Conservation (phyloP, 2,113 vertebrate species). For the Eira barbara region DNA sequence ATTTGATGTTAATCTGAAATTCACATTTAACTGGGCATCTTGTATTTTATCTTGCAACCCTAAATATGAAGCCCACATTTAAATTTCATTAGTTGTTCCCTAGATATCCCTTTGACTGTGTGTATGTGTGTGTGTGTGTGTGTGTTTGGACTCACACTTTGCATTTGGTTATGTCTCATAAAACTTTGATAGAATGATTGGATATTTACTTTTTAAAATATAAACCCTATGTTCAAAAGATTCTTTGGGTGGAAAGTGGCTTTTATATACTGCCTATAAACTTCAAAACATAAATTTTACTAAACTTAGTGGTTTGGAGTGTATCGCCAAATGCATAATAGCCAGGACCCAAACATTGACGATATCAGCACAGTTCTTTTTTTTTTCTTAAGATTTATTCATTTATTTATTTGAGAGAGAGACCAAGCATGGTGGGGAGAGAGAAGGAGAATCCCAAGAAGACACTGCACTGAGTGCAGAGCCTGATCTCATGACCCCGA, state of each 20-base stretch:
- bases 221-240: not conserved
- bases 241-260: not conserved
- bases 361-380: not conserved
- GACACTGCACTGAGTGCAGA: not conserved
- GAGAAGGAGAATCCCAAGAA: not conserved
- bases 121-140: not conserved
- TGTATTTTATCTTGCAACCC: not conserved
- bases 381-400: not conserved
- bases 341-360: not conserved
- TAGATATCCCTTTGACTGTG: not conserved
- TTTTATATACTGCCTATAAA: not conserved
- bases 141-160: not conserved
- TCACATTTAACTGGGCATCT: not conserved
- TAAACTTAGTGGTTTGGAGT: not conserved
- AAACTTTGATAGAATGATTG: not conserved
- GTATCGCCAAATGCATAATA: not conserved
- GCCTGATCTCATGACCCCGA: not conserved
- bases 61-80: conserved; percentile 3
- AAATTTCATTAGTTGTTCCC: not conserved
- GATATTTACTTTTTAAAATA: not conserved
- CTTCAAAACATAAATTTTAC: not conserved
- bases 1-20: not conserved
- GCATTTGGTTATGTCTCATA: not conserved
- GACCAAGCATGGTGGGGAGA: not conserved
- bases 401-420: not conserved